These are phyloP conservation scores for Perca schrenkii DNA, from an alignment of 2,113 vertebrate genomes.

Conservation along the genomic window DNA sequence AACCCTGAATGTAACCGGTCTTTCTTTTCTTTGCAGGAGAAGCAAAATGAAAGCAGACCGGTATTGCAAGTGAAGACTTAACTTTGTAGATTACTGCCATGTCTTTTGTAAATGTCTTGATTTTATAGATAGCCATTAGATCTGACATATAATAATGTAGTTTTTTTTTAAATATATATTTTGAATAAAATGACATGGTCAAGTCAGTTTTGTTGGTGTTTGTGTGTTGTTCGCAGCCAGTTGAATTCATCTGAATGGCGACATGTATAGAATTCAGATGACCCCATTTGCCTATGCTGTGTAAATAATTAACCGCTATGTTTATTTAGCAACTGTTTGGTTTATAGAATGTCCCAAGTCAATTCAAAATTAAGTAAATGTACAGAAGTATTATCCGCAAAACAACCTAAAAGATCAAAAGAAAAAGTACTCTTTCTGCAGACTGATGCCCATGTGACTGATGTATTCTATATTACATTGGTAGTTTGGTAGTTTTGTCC, in stretches of 20 bases:
- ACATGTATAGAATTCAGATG: slow-evolving; percentile 2
- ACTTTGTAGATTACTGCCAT: neutral
- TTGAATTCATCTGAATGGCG: neutral
- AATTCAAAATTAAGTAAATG: neutral
- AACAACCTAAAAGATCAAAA: neutral
- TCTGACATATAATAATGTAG: neutral
- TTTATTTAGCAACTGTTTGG: neutral
- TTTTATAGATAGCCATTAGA: slow-evolving; percentile 18
- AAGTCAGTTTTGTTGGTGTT: neutral
- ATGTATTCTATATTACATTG: neutral
- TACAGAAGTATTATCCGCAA: neutral
- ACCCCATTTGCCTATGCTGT: neutral
- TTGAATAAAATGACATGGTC: slow-evolving; percentile 67
- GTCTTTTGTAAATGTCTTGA: slow-evolving; percentile 25
- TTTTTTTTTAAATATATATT: slow-evolving; percentile 16
- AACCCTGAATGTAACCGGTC: neutral
- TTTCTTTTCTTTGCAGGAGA: slow-evolving; percentile 85
- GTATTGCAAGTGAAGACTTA: slow-evolving; percentile 93
- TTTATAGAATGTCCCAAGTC: neutral
- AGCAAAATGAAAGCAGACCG: slow-evolving; percentile 97
- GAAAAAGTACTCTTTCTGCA: neutral
- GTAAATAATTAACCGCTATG: slow-evolving; percentile 36
- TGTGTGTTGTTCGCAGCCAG: neutral
- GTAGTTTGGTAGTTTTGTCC: neutral
- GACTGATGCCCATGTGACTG: neutral